These are phyloP conservation scores for Drosophila dives DNA, from an alignment of 2,888 invertebrate genomes.

Conservation along the genomic window DNA sequence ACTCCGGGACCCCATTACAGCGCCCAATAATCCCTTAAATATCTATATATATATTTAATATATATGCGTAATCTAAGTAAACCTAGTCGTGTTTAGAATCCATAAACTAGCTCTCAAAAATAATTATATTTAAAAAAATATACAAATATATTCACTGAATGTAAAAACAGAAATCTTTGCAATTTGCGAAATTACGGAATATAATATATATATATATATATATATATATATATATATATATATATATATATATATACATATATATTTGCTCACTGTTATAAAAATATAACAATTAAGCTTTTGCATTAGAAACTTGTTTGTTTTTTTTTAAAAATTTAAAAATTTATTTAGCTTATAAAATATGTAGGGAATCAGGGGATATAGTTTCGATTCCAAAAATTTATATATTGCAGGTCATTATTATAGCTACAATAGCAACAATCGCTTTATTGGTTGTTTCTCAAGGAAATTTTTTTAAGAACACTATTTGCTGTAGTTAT, in stretches of 20 bases:
- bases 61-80: background rate
- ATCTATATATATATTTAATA: background rate
- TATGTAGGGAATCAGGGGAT: too few relatives aligned
- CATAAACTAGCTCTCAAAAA: background rate
- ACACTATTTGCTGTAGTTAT: background rate
- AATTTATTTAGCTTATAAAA: background rate
- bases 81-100: conserved; percentile 22
- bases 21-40: conserved; percentile 38
- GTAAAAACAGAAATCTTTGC: background rate
- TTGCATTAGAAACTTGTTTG: background rate
- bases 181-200: background rate
- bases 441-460: background rate
- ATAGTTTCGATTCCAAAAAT: background rate
- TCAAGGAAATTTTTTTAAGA: background rate
- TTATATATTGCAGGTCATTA: background rate
- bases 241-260: too few relatives aligned
- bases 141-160: background rate
- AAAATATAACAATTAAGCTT: background rate
- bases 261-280: background rate
- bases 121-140: background rate
- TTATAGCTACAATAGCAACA: background rate
- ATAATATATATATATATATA: background rate
- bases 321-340: background rate
- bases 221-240: background rate
- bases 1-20: conserved; percentile 90